Base-by-base conservation (phyloP, 2,888 invertebrate genomes). In the Metalampra italica region DNA sequence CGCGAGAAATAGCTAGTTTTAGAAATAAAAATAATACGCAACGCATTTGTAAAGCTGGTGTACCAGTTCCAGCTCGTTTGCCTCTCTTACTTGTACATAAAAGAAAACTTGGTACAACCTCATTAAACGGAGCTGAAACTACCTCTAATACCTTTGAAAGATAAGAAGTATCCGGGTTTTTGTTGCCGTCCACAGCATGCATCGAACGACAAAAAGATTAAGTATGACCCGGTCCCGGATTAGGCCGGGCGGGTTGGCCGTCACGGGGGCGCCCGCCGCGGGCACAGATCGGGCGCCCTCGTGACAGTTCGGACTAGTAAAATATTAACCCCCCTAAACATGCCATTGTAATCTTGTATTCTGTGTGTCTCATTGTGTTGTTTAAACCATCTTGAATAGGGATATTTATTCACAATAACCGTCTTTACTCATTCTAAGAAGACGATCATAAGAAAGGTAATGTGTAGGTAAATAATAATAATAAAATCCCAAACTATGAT, bases 201-300 rank as follows among this genome's bases (percentile, higher is more conserved):
- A 36, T 36, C n/a, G 36, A 48, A 59, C 60, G 60, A 59, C 62
- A 60, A 61, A 65, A 70, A 70, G 67, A 70, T 71, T 69, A 69
- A 66, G 68, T 68, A 66, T 60, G 68, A 5, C 22, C 22, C 22
- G 22, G 66, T 64, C 59, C 53, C 56, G 66, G 67, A 68, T 69
- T 69, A 69, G 44, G 42, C 34, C 43, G 46, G 43, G 47, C 43
- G 46, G 43, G 47, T 49, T 43, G 44, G 42, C 44, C 14, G 45
- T n/a, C 32, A 46, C 39, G 15, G 7, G 11, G 37, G n/a, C n/a
- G n/a, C n/a, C n/a, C 12, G 37, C 7, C 13, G 14, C 39, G 39
- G 39, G 39, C 14, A 8, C 1, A 5, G 43, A 11, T n/a, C 38
- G 38, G 55, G 37, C 32, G 22, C 22, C 22, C 54, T 55, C 59